These are phyloP conservation scores for Arvicanthis niloticus DNA, from an alignment of 2,113 vertebrate genomes.

Conservation along the genomic window DNA sequence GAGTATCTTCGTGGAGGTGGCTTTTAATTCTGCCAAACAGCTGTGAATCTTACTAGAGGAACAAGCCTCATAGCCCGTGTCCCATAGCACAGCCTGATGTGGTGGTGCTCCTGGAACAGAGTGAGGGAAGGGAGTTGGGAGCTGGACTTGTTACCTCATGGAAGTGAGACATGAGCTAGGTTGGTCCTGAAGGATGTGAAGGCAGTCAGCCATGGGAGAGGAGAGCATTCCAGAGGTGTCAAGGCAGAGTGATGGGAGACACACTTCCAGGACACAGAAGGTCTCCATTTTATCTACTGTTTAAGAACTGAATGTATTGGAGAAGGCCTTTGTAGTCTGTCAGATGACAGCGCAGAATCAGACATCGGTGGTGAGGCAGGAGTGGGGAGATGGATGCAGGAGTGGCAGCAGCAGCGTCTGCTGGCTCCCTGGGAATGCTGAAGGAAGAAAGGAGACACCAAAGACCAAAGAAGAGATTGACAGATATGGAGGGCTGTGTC, in stretches of 20 bases:
- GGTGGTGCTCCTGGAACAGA: not conserved
- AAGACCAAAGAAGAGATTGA: not conserved
- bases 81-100: not conserved
- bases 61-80: not conserved
- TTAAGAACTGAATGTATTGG: not conserved
- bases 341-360: not conserved
- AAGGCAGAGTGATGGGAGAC: not conserved
- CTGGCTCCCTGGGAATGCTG: not conserved
- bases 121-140: not conserved
- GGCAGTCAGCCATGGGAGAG: not conserved
- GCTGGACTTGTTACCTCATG: not conserved
- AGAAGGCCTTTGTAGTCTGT: not conserved
- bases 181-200: not conserved
- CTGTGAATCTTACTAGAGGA: slow-evolving; percentile 22
- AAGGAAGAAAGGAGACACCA: not conserved
- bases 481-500: not conserved
- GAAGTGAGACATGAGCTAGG: not conserved
- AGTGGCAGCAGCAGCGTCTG: not conserved
- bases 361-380: not conserved
- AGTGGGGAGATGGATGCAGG: not conserved
- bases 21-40: not conserved
- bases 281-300: slow-evolving; percentile 9
- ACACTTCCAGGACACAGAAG: not conserved
- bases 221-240: not conserved
- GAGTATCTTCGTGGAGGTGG: not conserved